These are phyloP conservation scores for Eclectus roratus DNA, from an alignment of 2,113 vertebrate species.

Conservation along the genomic window DNA sequence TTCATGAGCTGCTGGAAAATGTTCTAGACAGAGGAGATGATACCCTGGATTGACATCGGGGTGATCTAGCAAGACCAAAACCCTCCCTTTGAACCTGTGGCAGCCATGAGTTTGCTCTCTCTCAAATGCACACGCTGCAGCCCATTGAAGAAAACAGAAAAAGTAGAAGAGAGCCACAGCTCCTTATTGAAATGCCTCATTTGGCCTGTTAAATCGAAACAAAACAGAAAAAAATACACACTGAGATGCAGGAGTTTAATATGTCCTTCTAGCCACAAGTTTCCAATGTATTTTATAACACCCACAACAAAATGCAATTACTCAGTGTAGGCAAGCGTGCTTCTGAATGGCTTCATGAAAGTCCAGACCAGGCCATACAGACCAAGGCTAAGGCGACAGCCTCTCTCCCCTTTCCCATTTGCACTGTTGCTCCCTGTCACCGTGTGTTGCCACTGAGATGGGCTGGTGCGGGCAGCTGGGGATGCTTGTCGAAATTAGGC, in stretches of 20 bases:
- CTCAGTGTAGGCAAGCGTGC: not conserved
- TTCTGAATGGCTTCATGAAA: slow-evolving; percentile 2
- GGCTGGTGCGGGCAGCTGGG: rapidly evolving
- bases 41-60: not conserved
- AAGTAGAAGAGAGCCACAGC: not conserved
- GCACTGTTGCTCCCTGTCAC: not conserved
- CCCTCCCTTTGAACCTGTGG: not conserved
- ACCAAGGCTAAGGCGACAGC: not conserved
- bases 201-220: not conserved
- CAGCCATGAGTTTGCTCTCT: not conserved
- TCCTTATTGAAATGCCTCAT: not conserved
- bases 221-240: not conserved
- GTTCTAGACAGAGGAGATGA: not conserved
- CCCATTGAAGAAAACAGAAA: not conserved
- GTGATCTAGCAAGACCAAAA: not conserved
- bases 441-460: rapidly evolving
- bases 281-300: slow-evolving; percentile 29
- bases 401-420: not conserved
- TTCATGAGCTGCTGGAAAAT: not conserved
- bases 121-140: not conserved
- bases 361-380: not conserved
- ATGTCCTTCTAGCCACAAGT: not conserved
- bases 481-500: not conserved
- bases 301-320: slow-evolving; percentile 10
- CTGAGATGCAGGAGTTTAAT: not conserved